Conservation (phyloP, 2,797 vertebrate species). For the Cyprinodon diabolis region DNA sequence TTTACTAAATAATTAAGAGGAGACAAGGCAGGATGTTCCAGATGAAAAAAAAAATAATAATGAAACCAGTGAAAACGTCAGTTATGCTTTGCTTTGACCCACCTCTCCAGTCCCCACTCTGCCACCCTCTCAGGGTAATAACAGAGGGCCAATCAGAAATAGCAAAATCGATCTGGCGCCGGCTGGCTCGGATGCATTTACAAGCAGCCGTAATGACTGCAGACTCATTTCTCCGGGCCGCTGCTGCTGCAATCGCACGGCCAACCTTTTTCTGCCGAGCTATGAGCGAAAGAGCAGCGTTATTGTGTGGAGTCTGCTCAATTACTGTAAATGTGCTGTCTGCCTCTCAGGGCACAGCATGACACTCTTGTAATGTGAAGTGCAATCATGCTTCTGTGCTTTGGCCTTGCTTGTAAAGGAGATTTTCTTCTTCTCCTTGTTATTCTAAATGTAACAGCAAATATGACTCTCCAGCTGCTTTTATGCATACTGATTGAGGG, state of each 20-base stretch:
- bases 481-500: neutral
- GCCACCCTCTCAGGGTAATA: conserved; percentile 50
- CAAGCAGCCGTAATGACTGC: conserved; percentile 72
- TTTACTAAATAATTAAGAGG: neutral
- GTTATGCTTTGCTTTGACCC: conserved; percentile 38
- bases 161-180: conserved; percentile 75
- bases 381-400: neutral
- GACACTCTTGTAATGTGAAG: conserved; percentile 13
- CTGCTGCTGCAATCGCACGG: conserved; percentile 59
- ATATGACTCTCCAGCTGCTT: neutral
- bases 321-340: conserved; percentile 32
- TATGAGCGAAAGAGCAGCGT: conserved; percentile 40
- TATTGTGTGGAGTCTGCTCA: conserved; percentile 28
- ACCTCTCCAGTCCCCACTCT: neutral
- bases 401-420: neutral
- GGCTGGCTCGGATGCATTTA: conserved; percentile 70
- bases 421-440: neutral
- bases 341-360: conserved; percentile 15
- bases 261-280: conserved; percentile 32
- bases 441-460: neutral
- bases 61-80: conserved; percentile 51
- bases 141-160: conserved; percentile 71
- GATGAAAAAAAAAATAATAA: conserved; percentile 32
- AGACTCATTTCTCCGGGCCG: conserved; percentile 57
- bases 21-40: conserved; percentile 31